Conservation (phyloP, 2,113 vertebrate genomes). For the Alethe castanea region DNA sequence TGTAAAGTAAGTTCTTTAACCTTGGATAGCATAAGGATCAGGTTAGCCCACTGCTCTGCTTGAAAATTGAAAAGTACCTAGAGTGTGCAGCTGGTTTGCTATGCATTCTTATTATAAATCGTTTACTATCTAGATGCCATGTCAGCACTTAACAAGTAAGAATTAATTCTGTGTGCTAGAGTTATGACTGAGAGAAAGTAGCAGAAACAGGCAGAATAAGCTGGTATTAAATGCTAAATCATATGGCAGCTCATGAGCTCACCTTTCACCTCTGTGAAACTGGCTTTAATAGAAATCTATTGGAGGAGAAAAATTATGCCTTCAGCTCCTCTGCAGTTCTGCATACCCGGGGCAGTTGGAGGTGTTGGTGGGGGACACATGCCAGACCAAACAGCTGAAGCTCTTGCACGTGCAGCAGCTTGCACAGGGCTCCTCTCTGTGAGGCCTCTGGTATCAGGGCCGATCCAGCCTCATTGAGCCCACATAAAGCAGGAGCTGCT, state of each 20-base stretch:
- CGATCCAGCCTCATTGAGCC: background rate
- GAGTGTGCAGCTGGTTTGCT: background rate
- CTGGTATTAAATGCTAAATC: conserved; percentile 60
- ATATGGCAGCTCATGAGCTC: conserved; percentile 17
- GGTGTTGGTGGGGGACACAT: background rate
- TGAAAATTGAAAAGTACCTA: background rate
- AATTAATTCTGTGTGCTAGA: background rate
- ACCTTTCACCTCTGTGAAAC: conserved; percentile 47
- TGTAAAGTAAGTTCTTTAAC: background rate
- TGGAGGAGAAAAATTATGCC: background rate
- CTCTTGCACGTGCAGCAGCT: background rate
- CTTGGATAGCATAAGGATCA: background rate
- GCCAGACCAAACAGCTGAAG: background rate
- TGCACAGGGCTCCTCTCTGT: background rate
- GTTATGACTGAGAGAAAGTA: background rate
- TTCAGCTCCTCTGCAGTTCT: background rate
- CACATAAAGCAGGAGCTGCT: background rate
- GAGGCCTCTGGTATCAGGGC: background rate
- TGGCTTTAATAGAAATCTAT: conserved; percentile 52
- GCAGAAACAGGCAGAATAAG: conserved; percentile 40
- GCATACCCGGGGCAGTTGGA: fast-evolving
- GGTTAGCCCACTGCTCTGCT: background rate
- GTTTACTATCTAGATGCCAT: conserved; percentile 25
- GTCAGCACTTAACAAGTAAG: background rate
- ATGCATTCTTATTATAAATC: background rate